Evolutionary conservation across 2,888 invertebrate species (phyloP).

Genomic region (Apodemia zela): DNA sequence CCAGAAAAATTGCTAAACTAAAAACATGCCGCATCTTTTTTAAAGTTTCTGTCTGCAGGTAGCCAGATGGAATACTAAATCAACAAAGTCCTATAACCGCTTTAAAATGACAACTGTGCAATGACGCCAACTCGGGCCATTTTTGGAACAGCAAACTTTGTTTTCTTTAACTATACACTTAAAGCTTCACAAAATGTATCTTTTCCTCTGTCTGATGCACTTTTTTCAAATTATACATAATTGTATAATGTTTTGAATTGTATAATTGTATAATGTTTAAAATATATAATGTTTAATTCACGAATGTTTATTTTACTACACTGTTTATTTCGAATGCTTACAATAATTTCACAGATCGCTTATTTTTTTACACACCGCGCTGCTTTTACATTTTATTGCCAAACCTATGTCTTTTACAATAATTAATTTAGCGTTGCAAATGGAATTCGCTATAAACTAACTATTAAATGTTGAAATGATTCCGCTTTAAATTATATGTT

Average conservation of each 20-base stretch:
- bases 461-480: not conserved
- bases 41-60: no score
- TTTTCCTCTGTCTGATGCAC: not conserved
- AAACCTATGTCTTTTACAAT: not conserved
- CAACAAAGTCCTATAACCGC: no score
- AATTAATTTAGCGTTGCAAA: not conserved
- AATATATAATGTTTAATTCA: not conserved
- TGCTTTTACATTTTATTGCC: constrained; percentile 7
- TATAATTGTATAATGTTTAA: no score
- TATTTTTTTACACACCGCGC: not conserved
- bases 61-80: no score
- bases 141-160: no score
- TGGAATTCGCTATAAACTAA: not conserved
- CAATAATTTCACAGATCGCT: constrained; percentile 2
- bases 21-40: no score
- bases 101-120: no score
- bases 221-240: not conserved
- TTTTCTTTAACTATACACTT: not conserved
- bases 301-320: not conserved
- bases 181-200: not conserved
- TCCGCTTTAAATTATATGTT: not conserved
- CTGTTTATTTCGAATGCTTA: constrained; percentile 9
- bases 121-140: no score
- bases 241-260: no score
- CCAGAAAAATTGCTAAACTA: no score